Conservation (phyloP, 1,140 invertebrate species). For the Ruditapes philippinarum region DNA sequence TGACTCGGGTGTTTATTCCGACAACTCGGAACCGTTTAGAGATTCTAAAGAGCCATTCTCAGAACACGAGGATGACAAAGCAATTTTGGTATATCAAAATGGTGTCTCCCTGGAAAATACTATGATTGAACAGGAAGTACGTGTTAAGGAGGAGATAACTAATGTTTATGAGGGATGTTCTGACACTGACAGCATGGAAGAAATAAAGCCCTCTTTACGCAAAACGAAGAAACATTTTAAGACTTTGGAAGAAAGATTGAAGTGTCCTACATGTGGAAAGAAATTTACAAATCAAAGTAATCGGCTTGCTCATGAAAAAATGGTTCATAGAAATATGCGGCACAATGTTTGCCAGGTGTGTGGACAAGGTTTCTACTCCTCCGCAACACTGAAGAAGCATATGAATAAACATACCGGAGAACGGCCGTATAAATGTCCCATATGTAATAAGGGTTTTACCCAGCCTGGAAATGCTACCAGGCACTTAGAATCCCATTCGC, state of each 20-base stretch:
- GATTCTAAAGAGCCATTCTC: not conserved
- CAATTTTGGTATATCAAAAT: not conserved
- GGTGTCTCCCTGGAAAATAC: not conserved
- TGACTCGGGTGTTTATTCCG: slow-evolving; percentile 6
- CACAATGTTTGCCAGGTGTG: slow-evolving; percentile 96
- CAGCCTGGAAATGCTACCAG: slow-evolving; percentile 16
- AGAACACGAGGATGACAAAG: not conserved
- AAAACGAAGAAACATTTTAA: not conserved
- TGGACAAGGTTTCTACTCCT: slow-evolving; percentile 96
- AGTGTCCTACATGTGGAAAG: slow-evolving; percentile 71
- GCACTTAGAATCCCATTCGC: not conserved
- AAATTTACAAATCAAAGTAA: slow-evolving; percentile 56
- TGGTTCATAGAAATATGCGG: slow-evolving; percentile 93
- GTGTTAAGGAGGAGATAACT: not conserved
- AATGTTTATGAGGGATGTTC: not conserved
- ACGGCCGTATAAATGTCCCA: slow-evolving; percentile 83
- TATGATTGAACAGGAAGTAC: not conserved
- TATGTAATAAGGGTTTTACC: slow-evolving; percentile 21
- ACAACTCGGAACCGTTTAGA: not conserved
- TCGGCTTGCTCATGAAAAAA: slow-evolving; percentile 91
- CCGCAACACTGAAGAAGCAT: slow-evolving; percentile 96
- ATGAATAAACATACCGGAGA: slow-evolving; percentile 89
- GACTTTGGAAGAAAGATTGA: slow-evolving; percentile 31
- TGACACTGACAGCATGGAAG: not conserved
- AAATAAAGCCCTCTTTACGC: not conserved